Evolutionary conservation across 1,140 invertebrate genomes (phyloP).

Genomic region (Bombus balteatus): DNA sequence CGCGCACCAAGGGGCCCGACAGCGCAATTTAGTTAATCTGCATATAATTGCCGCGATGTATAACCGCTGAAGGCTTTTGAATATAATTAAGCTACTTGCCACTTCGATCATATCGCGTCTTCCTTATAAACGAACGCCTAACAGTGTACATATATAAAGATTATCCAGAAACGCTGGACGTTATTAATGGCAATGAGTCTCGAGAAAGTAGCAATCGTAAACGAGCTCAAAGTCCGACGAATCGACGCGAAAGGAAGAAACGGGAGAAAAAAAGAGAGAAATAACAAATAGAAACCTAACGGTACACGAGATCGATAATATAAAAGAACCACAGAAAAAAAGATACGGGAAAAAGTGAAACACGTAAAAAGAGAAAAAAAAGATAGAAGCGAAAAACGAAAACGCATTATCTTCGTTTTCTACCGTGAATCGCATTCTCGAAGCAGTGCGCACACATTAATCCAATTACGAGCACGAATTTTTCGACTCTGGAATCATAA

Average conservation of each 20-base stretch:
- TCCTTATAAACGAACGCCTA: constrained; percentile 17
- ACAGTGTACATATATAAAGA: background rate
- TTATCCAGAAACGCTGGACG: background rate
- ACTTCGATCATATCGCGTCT: constrained; percentile 34
- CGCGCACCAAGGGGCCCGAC: constrained; percentile 12
- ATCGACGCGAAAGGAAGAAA: background rate
- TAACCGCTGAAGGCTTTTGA: constrained; percentile 34
- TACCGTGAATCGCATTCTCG: background rate
- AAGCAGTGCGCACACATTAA: background rate
- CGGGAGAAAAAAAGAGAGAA: too few species aligned
- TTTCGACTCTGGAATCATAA: constrained; percentile 18
- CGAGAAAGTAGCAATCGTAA: background rate
- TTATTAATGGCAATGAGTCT: background rate
- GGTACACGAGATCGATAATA: background rate
- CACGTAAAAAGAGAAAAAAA: background rate
- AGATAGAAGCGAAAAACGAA: background rate
- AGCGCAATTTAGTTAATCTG: constrained; percentile 53
- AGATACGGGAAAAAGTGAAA: background rate
- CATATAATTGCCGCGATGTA: constrained; percentile 52
- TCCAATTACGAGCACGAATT: background rate
- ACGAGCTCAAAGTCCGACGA: background rate
- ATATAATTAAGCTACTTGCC: constrained; percentile 47
- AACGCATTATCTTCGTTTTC: background rate
- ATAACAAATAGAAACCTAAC: background rate
- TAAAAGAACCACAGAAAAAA: background rate